Percentiles rank a stretch among this genome's conserved stretches.
Evolutionary conservation across 1,140 invertebrate species (phyloP).

Genomic region (Drosophila lini): DNA sequence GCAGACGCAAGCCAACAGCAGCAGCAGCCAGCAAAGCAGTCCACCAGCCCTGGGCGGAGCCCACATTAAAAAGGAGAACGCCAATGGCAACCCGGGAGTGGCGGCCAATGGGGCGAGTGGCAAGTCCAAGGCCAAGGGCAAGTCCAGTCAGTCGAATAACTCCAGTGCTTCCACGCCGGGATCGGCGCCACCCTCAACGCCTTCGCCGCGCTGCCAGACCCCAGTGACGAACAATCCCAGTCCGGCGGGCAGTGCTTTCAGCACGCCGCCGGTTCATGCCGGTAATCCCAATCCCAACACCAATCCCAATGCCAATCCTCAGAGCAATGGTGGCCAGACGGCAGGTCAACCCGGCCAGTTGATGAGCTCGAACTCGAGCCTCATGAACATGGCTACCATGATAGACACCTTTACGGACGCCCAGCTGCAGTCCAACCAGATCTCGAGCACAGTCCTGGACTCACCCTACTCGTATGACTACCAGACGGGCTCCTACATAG

Average conservation of each 20-base stretch:
- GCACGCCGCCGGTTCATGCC: conserved; percentile 75
- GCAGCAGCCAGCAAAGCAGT: conserved; percentile 70
- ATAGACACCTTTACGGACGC: conserved; percentile 90
- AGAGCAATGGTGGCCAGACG: conserved; percentile 31
- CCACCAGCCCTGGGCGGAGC: conserved; percentile 44
- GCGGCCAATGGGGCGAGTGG: conserved; percentile 14
- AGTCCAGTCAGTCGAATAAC: conserved; percentile 70
- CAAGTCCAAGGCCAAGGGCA: conserved; percentile 69
- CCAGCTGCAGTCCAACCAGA: conserved; percentile 92
- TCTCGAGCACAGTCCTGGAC: conserved; percentile 91
- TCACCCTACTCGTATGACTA: conserved; percentile 89
- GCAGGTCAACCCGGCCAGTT: conserved; percentile 68
- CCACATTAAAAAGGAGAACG: conserved; percentile 69
- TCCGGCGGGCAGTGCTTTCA: conserved; percentile 82
- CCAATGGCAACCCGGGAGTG: conserved; percentile 16
- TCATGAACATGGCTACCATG: conserved; percentile 90
- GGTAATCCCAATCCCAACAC: conserved; percentile 50
- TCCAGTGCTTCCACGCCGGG: conserved; percentile 81
- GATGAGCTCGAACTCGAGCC: conserved; percentile 86
- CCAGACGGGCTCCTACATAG: conserved; percentile 85
- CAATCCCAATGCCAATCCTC: conserved; percentile 50
- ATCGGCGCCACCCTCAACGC: conserved; percentile 83
- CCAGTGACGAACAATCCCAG: conserved; percentile 81
- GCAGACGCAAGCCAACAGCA: conserved; percentile 53
- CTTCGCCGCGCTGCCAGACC: conserved; percentile 85